Base-by-base conservation (phyloP, 2,888 invertebrate species). In the Acrobasis suavella region DNA sequence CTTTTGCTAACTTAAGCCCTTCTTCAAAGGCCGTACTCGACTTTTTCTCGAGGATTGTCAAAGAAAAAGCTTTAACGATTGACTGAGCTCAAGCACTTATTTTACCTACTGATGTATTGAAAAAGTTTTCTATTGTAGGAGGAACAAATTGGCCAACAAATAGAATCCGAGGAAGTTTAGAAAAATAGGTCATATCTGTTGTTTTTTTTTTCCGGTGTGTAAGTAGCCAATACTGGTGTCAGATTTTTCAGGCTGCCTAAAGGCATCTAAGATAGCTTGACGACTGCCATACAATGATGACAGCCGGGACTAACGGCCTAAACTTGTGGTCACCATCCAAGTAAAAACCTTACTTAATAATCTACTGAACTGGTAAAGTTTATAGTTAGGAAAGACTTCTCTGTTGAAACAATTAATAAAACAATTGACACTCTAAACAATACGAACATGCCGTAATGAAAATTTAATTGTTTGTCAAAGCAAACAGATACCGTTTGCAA, bases 401-500 rank as follows among this genome's bases (percentile, higher is more conserved):
- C 8, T 32, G 32, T 32, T 32, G 46, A 46, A 46, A 3, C 10
- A 46, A 10, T 46, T 14, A 3, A 12, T 32, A 12, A 22, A 52
- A 52, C 52, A 52, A 52, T 52, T 17, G 12, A 52, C 52, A 2
- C 10, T 1, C 52, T 17, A 22, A 22, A 12, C 32, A 52, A 52
- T 22, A 52, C 42, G 12, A 39, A 56, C 12, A 42, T 17, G 8
- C 46, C 37, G 15, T 16, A 54, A 54, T n/a, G 38, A 16, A 49
- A 60, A 62, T 62, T 49, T 55, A 62, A 62, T 55, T 62, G 62
- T 55, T 55, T 50, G 38, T 55, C 62, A 55, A 54, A 54, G 55
- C 58, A 61, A 60, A 64, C 63, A 63, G 62, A 65, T 65, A 63
- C 60, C 62, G 65, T 64, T 64, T 62, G 64, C 51, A 60, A 51